phyloP scores from a whole-genome alignment of 64 coral and sea anemone species.

The Pocillopora verrucosa region DNA sequence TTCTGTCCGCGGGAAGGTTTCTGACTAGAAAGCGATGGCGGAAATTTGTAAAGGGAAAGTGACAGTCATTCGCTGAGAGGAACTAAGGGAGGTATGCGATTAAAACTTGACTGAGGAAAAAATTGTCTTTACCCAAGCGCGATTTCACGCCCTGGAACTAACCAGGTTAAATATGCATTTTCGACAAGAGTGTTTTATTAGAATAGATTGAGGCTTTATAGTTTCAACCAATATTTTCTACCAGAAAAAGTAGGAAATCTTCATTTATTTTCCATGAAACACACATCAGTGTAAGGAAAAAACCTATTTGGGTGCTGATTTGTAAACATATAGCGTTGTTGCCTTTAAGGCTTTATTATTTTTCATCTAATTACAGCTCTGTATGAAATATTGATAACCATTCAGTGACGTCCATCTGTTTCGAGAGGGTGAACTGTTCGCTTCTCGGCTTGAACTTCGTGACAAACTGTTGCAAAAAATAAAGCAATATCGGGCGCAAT shows the following conservation, averaged over 20 bases:
- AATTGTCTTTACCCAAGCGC: neutral
- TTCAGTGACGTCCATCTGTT: too few species aligned
- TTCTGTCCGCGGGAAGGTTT: too few species aligned
- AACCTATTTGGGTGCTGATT: too few species aligned
- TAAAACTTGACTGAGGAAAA: neutral
- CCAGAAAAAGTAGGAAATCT: neutral
- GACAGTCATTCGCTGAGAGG: neutral
- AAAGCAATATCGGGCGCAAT: neutral
- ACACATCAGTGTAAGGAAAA: too few species aligned
- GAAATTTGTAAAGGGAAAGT: neutral
- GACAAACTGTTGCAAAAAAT: too few species aligned
- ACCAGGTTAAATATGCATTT: neutral
- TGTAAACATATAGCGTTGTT: too few species aligned
- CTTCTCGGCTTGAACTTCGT: too few species aligned
- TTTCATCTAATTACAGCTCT: too few species aligned
- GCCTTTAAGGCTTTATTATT: too few species aligned
- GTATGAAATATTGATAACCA: too few species aligned
- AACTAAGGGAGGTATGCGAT: neutral
- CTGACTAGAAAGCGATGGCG: neutral
- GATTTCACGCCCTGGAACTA: neutral
- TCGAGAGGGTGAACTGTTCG: too few species aligned
- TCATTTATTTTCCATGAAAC: too few species aligned
- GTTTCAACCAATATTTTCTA: neutral
- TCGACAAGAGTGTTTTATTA: neutral
- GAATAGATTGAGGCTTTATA: neutral